Evolutionary conservation across 2,113 vertebrate genomes (phyloP).

Genomic region (Plecotus auritus): DNA sequence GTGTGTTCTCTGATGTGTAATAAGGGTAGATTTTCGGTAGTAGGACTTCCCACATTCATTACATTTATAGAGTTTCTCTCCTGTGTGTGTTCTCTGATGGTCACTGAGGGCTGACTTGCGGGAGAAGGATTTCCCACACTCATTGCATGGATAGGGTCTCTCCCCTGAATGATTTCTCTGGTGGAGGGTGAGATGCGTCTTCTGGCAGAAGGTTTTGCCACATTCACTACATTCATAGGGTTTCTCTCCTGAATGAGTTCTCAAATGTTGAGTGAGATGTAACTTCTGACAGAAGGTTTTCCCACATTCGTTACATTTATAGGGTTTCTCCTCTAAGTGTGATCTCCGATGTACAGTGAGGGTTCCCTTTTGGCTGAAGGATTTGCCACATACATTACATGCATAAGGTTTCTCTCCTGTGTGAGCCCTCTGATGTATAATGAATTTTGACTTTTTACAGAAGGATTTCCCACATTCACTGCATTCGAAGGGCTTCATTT

Average conservation of each 20-base stretch:
- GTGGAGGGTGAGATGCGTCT: conserved; percentile 73
- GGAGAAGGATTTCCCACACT: conserved; percentile 76
- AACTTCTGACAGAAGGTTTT: conserved; percentile 73
- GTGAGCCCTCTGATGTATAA: conserved; percentile 71
- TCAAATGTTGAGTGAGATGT: conserved; percentile 71
- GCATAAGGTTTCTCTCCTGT: conserved; percentile 72
- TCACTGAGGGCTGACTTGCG: conserved; percentile 69
- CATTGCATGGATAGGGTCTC: conserved; percentile 61
- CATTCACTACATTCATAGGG: conserved; percentile 69
- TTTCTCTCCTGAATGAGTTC: conserved; percentile 72
- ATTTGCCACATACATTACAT: conserved; percentile 69
- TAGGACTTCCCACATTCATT: conserved; percentile 74
- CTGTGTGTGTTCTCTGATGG: conserved; percentile 74
- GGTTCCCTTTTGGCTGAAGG: conserved; percentile 73
- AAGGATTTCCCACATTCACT: conserved; percentile 70
- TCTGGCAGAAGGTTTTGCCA: conserved; percentile 74
- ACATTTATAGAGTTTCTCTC: conserved; percentile 74
- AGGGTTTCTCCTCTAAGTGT: conserved; percentile 72
- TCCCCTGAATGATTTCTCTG: conserved; percentile 75
- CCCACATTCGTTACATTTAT: conserved; percentile 69
- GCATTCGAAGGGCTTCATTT: conserved; percentile 68
- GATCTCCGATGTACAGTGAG: conserved; percentile 69
- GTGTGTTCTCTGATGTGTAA: conserved; percentile 74
- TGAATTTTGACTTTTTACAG: conserved; percentile 74
- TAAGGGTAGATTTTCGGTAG: conserved; percentile 72